These are phyloP conservation scores for Sminthurides bifidus DNA, from an alignment of 1,140 invertebrate species.

Conservation along the genomic window DNA sequence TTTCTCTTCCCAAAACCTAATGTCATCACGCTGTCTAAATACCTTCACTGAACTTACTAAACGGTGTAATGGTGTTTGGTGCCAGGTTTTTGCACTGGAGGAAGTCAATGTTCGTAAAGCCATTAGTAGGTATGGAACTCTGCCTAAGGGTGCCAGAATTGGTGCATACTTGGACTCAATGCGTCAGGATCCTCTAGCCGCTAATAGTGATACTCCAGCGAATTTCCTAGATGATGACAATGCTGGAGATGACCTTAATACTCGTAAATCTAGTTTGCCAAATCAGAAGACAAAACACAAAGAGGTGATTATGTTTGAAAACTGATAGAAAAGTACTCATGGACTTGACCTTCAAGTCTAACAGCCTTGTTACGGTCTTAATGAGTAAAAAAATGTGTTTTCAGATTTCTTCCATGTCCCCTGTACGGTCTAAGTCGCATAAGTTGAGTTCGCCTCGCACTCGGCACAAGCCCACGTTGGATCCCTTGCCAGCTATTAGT, in stretches of 20 bases:
- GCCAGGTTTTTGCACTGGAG: conserved; percentile 75
- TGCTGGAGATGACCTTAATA: conserved; percentile 22
- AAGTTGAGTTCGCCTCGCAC: conserved; percentile 22
- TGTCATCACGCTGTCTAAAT: too few species aligned
- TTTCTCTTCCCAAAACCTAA: too few species aligned
- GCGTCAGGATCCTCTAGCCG: conserved; percentile 42
- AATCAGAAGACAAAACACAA: conserved; percentile 32
- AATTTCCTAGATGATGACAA: conserved; percentile 41
- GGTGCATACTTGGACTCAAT: conserved; percentile 81
- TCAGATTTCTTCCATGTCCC: conserved; percentile 14
- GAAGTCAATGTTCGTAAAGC: conserved; percentile 92
- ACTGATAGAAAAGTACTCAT: neutral
- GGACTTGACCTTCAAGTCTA: neutral
- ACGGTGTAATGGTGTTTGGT: neutral
- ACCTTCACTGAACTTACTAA: too few species aligned
- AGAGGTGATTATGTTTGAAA: conserved; percentile 8
- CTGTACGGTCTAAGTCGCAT: conserved; percentile 22
- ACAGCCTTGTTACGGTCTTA: too few species aligned
- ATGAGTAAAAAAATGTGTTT: too few species aligned
- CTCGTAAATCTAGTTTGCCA: conserved; percentile 33
- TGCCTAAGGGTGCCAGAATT: conserved; percentile 77
- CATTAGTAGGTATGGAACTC: conserved; percentile 90
- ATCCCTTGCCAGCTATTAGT: conserved; percentile 37
- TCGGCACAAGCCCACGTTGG: conserved; percentile 23
- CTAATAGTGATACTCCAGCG: conserved; percentile 46